Evolutionary conservation across 2,797 vertebrate species (phyloP).

Genomic region (Jordanella pulchra): DNA sequence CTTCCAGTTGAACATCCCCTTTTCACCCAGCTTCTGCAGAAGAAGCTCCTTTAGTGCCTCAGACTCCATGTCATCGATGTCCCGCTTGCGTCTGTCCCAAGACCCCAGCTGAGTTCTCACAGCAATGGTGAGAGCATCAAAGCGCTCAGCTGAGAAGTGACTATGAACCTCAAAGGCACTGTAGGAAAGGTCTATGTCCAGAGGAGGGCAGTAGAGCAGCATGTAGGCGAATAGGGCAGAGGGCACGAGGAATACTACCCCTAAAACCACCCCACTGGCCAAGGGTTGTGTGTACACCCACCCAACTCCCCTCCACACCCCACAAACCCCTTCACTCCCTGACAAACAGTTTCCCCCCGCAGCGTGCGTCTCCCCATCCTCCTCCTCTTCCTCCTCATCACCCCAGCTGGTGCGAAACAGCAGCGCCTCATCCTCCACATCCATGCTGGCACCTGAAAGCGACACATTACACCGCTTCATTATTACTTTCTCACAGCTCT

Average conservation of each 20-base stretch:
- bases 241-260: constrained; percentile 87
- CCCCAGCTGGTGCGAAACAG: constrained; percentile 87
- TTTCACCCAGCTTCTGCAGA: constrained; percentile 78
- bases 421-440: constrained; percentile 89
- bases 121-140: constrained; percentile 90
- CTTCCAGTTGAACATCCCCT: constrained; percentile 42
- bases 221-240: constrained; percentile 87
- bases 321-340: constrained; percentile 54
- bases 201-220: constrained; percentile 92
- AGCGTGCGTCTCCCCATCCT: constrained; percentile 44
- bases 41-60: constrained; percentile 87
- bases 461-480: constrained; percentile 50
- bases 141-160: constrained; percentile 93
- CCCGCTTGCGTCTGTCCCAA: constrained; percentile 91
- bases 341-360: constrained; percentile 66
- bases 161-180: constrained; percentile 97
- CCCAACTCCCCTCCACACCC: constrained; percentile 87
- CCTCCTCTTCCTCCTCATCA: constrained; percentile 77
- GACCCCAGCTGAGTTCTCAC: constrained; percentile 95
- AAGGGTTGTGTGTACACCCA: constrained; percentile 91
- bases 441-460: constrained; percentile 81
- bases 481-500: constrained; percentile 36
- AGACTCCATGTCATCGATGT: constrained; percentile 84
- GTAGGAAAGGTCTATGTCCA: constrained; percentile 99
- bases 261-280: constrained; percentile 85